Evolutionary conservation across 2,797 vertebrate species (phyloP), one percentile per base, ranked within the genome.

Genomic region (Microchirus variegatus): DNA sequence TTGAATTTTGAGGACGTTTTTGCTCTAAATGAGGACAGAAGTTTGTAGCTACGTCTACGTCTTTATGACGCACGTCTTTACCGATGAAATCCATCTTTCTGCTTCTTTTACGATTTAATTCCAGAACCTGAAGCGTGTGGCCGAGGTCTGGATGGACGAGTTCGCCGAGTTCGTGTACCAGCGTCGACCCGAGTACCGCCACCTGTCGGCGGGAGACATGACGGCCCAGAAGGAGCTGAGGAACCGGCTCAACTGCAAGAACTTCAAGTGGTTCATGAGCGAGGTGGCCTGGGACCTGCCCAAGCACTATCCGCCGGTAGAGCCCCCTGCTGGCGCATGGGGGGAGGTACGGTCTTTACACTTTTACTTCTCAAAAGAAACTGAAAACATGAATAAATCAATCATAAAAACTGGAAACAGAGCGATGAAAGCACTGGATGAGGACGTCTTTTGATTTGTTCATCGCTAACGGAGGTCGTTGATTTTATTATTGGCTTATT

Each of bases 71-170:
- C n/a, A n/a, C n/a, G n/a, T n/a, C n/a, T n/a, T n/a, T n/a, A n/a
- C n/a, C n/a, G n/a, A n/a, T n/a, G n/a, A n/a, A n/a, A 26, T 26
- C 26, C 26, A 26, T 26, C 26, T 5, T 3, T 26, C 26, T 26
- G 3, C 26, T 31, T 31, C 31, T 31, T 8, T 31, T 31, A n/a
- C 1, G 31, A 31, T 31, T 31, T 31, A 0, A 31, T 31, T 61
- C 0, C 84, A 99, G 97, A 99, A 99, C 82, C 85, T 99, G 59
- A 99, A 99, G 82, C 92, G 98, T 0, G 98, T 99, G 74, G 97
- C 97, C 0, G 98, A 99, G 80, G 98, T 99, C 26, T 99, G 98
- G 98, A 99, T 99, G 98, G 97, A 99, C 0, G 96, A 98, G 15
- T 99, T 95, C 0, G 96, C 96, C 0, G 97, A 99, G 58, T 96